Evolutionary conservation across 2,888 invertebrate species (phyloP).

Genomic region (Tolmerus cingulatus): DNA sequence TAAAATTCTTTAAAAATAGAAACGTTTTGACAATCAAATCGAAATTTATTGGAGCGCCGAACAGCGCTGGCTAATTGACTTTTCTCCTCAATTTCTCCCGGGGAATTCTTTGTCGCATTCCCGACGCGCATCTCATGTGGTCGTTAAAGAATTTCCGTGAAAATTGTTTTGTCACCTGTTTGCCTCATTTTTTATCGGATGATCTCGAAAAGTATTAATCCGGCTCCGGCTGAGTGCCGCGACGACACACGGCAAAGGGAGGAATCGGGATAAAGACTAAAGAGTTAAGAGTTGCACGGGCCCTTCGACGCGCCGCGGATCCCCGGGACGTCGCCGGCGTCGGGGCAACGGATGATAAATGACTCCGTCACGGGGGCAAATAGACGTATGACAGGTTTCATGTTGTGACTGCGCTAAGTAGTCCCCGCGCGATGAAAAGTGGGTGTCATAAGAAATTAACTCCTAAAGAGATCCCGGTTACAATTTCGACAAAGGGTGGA

Average conservation of each 20-base stretch:
- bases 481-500: not conserved
- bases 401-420: slow-evolving; percentile 46
- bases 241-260: not conserved
- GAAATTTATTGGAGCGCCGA: slow-evolving; percentile 23
- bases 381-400: slow-evolving; percentile 43
- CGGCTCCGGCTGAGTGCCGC: not conserved
- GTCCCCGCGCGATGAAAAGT: slow-evolving; percentile 40
- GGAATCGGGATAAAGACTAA: slow-evolving; percentile 22
- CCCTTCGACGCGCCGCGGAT: not conserved
- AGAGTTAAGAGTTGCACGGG: not conserved
- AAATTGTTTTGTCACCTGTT: slow-evolving; percentile 50
- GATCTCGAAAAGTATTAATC: slow-evolving; percentile 10
- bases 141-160: slow-evolving; percentile 45
- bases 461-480: slow-evolving; percentile 5
- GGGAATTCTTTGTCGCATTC: slow-evolving; percentile 22
- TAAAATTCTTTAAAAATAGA: slow-evolving; percentile 30
- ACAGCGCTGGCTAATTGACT: slow-evolving; percentile 22
- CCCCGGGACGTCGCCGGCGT: not conserved
- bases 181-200: slow-evolving; percentile 48
- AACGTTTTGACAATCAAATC: slow-evolving; percentile 21
- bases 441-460: slow-evolving; percentile 46
- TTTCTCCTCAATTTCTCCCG: slow-evolving; percentile 32
- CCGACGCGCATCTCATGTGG: slow-evolving; percentile 25
- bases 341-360: slow-evolving; percentile 43
- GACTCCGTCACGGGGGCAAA: slow-evolving; percentile 42